Evolutionary conservation across 2,888 invertebrate species (phyloP), one percentile per base, ranked within the genome.

Genomic region (Selenia dentaria): DNA sequence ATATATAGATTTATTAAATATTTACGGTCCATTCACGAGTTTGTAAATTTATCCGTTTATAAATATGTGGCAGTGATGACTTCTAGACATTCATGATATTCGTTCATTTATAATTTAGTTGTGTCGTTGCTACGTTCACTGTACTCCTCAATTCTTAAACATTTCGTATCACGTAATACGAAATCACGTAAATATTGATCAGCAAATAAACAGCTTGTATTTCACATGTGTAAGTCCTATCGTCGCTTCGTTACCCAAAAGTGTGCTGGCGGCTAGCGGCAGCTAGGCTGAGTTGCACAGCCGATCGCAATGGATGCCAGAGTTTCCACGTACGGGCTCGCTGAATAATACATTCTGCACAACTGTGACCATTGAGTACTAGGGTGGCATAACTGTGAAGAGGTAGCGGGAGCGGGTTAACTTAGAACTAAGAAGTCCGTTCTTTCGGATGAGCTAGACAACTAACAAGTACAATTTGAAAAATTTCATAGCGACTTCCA

Each of bases 281-380:
- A 53, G 10, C 4, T 22, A 25, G 25, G 25, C 57, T 54, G 22
- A 22, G 8, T 46, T 54, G 11, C 16, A 12, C 8, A 9, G 42
- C 34, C 34, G 62, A 62, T 68, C 57, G 69, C 66, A 54, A 57
- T 54, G 55, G 58, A 59, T 59, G 49, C 45, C 50, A 54, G 57
- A 55, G 62, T 59, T 46, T 51, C 69, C 71, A 64, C 69, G 67
- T 70, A 64, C 59, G 44, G 59, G 14, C 22, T 6, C 48, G 57
- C 64, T 80, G 79, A 80, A 80, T 79, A 79, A 79, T 77, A 78
- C 77, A 79, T 79, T 57, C 55, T 58, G 69, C 62, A 67, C 73
- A 67, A 69, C 74, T 74, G 70, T 62, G 65, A 64, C 67, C 70
- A 60, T 64, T 69, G 69, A 75, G 74, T 73, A 69, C 59, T 58